Conservation (phyloP, 2,113 vertebrate genomes). For the Kryptolebias marmoratus region DNA sequence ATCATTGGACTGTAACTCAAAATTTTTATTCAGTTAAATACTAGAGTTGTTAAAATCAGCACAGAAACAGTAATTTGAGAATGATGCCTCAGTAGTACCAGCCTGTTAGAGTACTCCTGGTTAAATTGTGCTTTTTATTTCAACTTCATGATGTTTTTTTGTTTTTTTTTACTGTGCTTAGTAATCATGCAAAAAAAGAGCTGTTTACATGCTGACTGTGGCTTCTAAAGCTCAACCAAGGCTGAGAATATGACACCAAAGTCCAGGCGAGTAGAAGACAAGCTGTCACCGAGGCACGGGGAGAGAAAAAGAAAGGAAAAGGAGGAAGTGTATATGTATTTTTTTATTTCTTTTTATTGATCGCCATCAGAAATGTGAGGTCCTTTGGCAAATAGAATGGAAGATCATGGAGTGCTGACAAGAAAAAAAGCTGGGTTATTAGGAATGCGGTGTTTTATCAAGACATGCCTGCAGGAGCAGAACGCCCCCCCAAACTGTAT, state of each 20-base stretch:
- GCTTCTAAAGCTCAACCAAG: too few species aligned
- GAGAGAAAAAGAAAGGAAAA: too few species aligned
- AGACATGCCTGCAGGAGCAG: not conserved
- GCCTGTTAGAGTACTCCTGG: not conserved
- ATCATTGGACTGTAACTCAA: not conserved
- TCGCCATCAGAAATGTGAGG: not conserved
- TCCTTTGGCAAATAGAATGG: not conserved
- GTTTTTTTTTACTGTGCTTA: not conserved
- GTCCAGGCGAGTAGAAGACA: too few species aligned
- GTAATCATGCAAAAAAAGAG: too few species aligned
- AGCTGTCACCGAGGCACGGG: too few species aligned
- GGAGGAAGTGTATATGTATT: not conserved
- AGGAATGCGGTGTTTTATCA: not conserved
- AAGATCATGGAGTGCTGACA: not conserved
- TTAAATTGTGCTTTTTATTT: not conserved
- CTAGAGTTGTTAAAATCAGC: not conserved
- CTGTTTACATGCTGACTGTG: too few species aligned
- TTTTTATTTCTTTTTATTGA: not conserved
- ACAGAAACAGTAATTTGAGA: not conserved
- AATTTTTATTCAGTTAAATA: constrained; percentile 21
- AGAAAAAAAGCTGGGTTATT: not conserved
- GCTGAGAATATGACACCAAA: too few species aligned
- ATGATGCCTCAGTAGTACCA: not conserved
- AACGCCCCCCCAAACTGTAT: not conserved
- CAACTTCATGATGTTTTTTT: not conserved